These are phyloP conservation scores for Neodiprion lecontei DNA, from an alignment of 1,140 invertebrate genomes.

Conservation along the genomic window DNA sequence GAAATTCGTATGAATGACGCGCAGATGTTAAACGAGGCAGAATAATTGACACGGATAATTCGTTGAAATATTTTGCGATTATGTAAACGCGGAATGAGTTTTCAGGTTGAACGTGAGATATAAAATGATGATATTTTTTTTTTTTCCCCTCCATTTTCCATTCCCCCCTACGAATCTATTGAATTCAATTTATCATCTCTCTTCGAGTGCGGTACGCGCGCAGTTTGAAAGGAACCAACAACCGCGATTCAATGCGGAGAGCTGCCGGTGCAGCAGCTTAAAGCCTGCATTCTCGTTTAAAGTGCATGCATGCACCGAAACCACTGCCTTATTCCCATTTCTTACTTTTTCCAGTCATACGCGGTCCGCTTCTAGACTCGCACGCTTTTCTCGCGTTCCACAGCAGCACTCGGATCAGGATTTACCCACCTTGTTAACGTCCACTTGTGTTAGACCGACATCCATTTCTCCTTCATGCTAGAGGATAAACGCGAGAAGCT, in stretches of 20 bases:
- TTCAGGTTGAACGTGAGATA: no score
- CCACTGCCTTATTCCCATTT: not conserved
- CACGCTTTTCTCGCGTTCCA: no score
- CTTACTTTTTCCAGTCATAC: conserved; percentile 2
- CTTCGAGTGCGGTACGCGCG: not conserved
- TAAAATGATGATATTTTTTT: no score
- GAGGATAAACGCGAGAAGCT: no score
- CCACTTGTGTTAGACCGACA: no score
- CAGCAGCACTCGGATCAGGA: no score
- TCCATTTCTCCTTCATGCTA: no score
- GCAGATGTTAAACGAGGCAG: not conserved
- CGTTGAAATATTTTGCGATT: not conserved
- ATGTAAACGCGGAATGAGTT: no score
- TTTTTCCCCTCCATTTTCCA: no score
- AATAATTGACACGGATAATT: not conserved
- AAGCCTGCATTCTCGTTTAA: not conserved
- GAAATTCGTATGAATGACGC: no score
- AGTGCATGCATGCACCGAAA: not conserved
- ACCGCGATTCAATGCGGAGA: not conserved
- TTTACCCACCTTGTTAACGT: no score
- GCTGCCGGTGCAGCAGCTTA: not conserved
- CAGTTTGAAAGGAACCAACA: not conserved
- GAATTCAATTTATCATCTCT: not conserved
- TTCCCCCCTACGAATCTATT: not conserved
- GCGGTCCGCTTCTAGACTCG: not conserved